phyloP scores from a whole-genome alignment of 2,888 invertebrate species.

The Augiades crinisus region DNA sequence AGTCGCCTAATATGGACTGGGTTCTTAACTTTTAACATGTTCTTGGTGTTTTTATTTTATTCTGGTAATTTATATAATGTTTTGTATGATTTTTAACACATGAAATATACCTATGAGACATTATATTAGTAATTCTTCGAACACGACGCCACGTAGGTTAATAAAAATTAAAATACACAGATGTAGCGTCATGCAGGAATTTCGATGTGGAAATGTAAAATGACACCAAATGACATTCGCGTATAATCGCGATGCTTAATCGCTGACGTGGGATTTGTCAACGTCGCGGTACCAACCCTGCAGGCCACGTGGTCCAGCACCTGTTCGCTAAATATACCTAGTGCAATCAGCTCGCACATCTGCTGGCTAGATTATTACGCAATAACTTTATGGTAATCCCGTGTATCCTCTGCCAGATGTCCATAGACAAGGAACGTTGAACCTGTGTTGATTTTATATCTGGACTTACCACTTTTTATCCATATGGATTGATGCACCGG shows the following conservation, averaged over 20 bases:
- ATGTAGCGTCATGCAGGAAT: not conserved
- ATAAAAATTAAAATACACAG: not conserved
- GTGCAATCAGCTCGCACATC: conserved; percentile 73
- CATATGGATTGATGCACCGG: not conserved
- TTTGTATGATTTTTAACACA: no score
- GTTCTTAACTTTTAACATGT: no score
- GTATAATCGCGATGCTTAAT: conserved; percentile 20
- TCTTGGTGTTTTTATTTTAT: no score
- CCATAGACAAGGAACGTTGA: conserved; percentile 51
- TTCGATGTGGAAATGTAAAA: not conserved
- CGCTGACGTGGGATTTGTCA: conserved; percentile 10
- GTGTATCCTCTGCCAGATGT: conserved; percentile 66
- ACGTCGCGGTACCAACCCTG: conserved; percentile 48
- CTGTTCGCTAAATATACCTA: conserved; percentile 72
- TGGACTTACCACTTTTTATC: conserved; percentile 28
- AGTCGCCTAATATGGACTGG: no score
- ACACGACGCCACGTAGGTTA: not conserved
- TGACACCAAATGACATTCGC: conserved; percentile 9
- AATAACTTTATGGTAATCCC: conserved; percentile 63
- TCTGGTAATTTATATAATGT: no score
- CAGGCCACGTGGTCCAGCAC: conserved; percentile 64
- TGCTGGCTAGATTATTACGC: conserved; percentile 72
- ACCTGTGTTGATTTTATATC: conserved; percentile 58
- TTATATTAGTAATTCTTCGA: no score
- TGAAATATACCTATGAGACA: no score